Base-by-base conservation (phyloP, 2,797 vertebrate species). In the Alcedo atthis region DNA sequence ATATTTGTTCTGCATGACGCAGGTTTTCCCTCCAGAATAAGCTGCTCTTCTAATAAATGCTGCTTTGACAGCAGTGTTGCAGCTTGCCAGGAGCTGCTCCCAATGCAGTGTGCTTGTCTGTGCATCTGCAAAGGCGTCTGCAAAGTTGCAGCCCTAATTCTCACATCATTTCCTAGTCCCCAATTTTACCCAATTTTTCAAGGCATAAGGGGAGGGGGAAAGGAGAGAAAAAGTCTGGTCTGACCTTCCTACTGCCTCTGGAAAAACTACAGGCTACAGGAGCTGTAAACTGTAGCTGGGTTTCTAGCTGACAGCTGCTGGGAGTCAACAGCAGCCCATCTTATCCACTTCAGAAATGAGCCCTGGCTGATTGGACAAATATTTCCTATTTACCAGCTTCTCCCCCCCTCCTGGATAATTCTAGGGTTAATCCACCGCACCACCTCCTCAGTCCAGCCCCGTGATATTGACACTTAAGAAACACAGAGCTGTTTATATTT, bases 401-500 rank as follows among this genome's bases (percentile, higher is more conserved):
- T 74, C 57, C 88, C 87, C 69, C 83, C 10, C 25, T 84, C 79
- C 86, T 45, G 80, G 92, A 96, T 96, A 95, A 97, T 96, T 96
- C 95, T 87, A 95, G 73, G 89, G 94, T 95, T 96, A 95, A 96
- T 96, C 94, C 87, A 90, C 58, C 26, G 17, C 64, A 61, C 74
- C 83, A 79, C 77, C 83, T 94, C 76, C 87, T 92, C 94, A 93
- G 85, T 83, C 91, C 92, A 93, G 78, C 90, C 95, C 95, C 89
- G 11, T 96, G 96, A 97, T 97, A 94, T 73, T 92, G 92, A 96
- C 95, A 96, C 95, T 96, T 96, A 94, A 96, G 95, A 95, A 97
- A 96, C 95, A 96, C 95, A 86, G 91, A 81, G 87, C 87, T 97
- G 96, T 97, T 98, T 97, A 96, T 96, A 96, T 97, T 97, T 97